A percentile compares a stretch with the other conserved stretches of the same genome.
Conservation (phyloP, 2,797 vertebrate genomes). For the Psittacula derbiana region DNA sequence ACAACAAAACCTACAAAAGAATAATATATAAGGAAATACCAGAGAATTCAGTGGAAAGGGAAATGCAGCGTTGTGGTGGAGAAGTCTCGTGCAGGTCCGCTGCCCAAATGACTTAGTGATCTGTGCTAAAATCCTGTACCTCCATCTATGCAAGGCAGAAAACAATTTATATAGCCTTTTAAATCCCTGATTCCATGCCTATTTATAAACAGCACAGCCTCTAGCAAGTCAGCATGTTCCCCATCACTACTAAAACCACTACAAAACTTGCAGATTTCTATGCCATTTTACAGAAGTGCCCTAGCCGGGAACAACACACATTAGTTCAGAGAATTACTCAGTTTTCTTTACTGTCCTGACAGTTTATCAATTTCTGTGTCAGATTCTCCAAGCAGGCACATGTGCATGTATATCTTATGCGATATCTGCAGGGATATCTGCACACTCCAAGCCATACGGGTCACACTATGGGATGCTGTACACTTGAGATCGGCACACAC, state of each 20-base stretch:
- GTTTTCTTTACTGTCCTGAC: not conserved
- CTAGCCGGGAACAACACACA: not conserved
- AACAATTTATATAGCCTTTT: not conserved
- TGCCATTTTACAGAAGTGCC: not conserved
- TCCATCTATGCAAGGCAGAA: not conserved
- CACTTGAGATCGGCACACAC: rapidly evolving
- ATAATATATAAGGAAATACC: not conserved
- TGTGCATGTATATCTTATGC: rapidly evolving
- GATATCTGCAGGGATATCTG: not conserved
- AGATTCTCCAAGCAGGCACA: not conserved
- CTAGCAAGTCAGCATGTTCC: not conserved
- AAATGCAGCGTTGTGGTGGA: rapidly evolving
- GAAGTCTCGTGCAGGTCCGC: rapidly evolving
- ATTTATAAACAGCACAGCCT: not conserved
- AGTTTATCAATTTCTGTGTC: rapidly evolving
- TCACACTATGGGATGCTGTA: rapidly evolving
- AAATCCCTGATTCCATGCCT: not conserved
- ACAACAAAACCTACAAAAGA: constrained; percentile 1
- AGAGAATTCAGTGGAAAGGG: not conserved
- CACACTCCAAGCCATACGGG: rapidly evolving
- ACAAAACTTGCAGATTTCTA: not conserved
- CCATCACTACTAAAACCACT: not conserved
- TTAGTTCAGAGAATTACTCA: not conserved
- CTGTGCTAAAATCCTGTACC: not conserved
- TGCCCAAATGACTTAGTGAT: not conserved